Conservation (phyloP, 2,113 vertebrate genomes). For the Nettapus auritus region DNA sequence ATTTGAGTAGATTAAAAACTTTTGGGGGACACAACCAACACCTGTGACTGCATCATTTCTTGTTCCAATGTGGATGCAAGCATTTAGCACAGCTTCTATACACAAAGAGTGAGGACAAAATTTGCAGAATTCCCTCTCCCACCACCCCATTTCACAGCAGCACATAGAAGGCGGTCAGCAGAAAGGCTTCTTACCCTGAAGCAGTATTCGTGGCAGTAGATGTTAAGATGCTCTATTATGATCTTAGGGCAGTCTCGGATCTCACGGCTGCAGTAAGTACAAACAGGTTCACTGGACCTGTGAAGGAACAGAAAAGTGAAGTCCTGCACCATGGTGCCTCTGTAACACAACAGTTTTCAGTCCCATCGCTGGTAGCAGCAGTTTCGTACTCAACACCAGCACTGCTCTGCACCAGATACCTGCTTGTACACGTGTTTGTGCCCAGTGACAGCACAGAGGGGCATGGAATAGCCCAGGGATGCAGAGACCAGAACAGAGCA, state of each 20-base stretch:
- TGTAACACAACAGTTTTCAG: background rate
- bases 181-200: slow-evolving; percentile 81
- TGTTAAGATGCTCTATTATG: slow-evolving; percentile 88
- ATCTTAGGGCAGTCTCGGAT: slow-evolving; percentile 88
- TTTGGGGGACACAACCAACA: background rate
- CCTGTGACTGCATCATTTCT: background rate
- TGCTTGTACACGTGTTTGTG: background rate
- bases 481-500: background rate
- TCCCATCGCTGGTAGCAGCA: background rate
- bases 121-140: background rate
- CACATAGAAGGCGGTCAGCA: background rate
- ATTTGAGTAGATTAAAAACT: background rate
- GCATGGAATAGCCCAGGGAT: background rate
- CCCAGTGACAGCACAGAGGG: background rate
- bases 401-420: background rate
- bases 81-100: accelerated
- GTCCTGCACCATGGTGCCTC: background rate
- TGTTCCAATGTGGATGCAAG: accelerated
- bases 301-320: background rate
- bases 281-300: slow-evolving; percentile 67
- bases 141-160: background rate
- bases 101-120: background rate
- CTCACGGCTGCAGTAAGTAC: slow-evolving; percentile 83
- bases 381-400: background rate
- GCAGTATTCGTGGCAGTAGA: slow-evolving; percentile 86